A percentile compares a stretch with the other conserved stretches of the same genome.
Conservation (phyloP, 1,140 invertebrate genomes). For the Cyrtorhinus lividipennis region DNA sequence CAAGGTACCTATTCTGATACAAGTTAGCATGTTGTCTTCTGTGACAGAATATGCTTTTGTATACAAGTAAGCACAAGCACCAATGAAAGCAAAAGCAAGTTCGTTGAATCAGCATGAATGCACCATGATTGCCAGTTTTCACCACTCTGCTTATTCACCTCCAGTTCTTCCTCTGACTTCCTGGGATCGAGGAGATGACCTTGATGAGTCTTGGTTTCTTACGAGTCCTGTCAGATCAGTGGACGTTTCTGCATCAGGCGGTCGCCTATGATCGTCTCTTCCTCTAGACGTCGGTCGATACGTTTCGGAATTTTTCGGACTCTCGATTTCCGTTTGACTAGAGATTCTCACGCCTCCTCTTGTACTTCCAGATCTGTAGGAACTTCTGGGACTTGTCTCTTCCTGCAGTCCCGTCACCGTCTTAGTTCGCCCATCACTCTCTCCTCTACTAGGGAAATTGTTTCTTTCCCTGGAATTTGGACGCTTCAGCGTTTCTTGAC, state of each 20-base stretch:
- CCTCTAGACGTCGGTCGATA: no score
- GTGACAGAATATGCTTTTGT: no score
- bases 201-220: neutral
- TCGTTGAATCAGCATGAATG: no score
- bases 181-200: neutral
- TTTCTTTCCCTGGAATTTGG: neutral
- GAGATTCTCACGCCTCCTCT: neutral
- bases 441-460: neutral
- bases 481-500: neutral
- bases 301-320: no score
- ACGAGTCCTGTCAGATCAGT: no score
- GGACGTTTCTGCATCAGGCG: no score
- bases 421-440: no score
- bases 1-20: no score
- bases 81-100: no score
- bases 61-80: no score
- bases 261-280: no score
- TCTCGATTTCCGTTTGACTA: slow-evolving; percentile 5
- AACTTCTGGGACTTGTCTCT: neutral
- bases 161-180: neutral
- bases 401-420: neutral
- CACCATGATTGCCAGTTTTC: neutral
- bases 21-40: no score
- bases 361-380: neutral
- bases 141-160: neutral